These are phyloP conservation scores for Drosophila azteca DNA, from an alignment of 1,140 invertebrate species.

Conservation along the genomic window DNA sequence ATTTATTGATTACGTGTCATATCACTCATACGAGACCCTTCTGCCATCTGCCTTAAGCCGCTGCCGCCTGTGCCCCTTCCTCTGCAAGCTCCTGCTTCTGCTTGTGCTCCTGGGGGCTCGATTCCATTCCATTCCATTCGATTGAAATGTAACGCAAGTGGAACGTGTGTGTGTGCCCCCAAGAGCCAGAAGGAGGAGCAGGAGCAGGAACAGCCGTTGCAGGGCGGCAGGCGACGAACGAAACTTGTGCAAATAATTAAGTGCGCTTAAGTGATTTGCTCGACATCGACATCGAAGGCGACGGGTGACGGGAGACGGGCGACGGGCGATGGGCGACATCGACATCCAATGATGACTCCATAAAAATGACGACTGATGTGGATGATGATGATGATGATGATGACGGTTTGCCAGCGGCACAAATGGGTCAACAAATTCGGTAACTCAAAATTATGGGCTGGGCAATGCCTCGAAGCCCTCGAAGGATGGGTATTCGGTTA, in stretches of 20 bases:
- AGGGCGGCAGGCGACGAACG: slow-evolving; percentile 21
- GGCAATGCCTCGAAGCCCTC: too few relatives aligned
- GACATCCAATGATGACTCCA: slow-evolving; percentile 48
- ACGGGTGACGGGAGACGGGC: not conserved
- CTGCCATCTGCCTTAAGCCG: slow-evolving; percentile 26
- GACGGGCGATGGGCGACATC: slow-evolving; percentile 21
- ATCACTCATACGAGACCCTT: slow-evolving; percentile 73
- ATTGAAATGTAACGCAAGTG: slow-evolving; percentile 72
- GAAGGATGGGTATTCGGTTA: too few relatives aligned
- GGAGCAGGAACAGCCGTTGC: not conserved
- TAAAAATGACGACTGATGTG: slow-evolving; percentile 38
- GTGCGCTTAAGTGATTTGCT: slow-evolving; percentile 80
- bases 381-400: slow-evolving; percentile 22
- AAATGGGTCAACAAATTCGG: slow-evolving; percentile 53
- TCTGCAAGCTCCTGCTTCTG: not conserved
- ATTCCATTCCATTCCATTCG: slow-evolving; percentile 44
- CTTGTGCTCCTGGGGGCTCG: slow-evolving; percentile 8
- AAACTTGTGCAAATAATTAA: slow-evolving; percentile 81
- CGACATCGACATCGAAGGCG: slow-evolving; percentile 45
- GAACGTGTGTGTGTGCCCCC: slow-evolving; percentile 42
- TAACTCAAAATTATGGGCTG: too few relatives aligned
- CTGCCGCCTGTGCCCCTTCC: not conserved
- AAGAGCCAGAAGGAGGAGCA: slow-evolving; percentile 13
- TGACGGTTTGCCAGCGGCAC: slow-evolving; percentile 43
- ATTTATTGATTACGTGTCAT: slow-evolving; percentile 82